These are phyloP conservation scores for Forficula auricularia DNA, from an alignment of 1,140 invertebrate genomes.

Conservation along the genomic window DNA sequence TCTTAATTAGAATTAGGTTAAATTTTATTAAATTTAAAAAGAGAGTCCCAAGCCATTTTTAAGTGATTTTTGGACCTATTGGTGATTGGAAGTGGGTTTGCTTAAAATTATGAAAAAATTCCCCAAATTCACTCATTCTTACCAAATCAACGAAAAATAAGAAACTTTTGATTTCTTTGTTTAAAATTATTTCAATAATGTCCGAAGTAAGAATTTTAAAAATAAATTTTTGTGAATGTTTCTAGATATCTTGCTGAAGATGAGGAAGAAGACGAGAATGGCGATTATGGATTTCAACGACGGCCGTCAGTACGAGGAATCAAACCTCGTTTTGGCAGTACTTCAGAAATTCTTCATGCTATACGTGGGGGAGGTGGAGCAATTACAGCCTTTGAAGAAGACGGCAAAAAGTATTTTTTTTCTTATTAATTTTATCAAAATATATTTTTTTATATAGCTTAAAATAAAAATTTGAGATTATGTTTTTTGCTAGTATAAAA, in stretches of 20 bases:
- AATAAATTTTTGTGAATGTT: no score
- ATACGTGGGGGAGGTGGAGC: slow-evolving; percentile 45
- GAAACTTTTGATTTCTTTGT: neutral
- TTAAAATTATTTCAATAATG: slow-evolving; percentile 3
- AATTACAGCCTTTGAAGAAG: slow-evolving; percentile 37
- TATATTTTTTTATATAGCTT: neutral
- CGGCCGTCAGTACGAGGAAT: slow-evolving; percentile 65
- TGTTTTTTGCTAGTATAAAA: no score
- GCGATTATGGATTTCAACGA: slow-evolving; percentile 77
- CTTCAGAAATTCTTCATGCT: slow-evolving; percentile 54
- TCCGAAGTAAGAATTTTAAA: neutral
- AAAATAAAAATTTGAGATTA: neutral
- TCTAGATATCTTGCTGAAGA: slow-evolving; percentile 23
- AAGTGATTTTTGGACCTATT: no score
- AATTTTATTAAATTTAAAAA: no score
- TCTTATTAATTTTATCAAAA: neutral
- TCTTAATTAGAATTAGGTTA: no score
- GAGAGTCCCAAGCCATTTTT: no score
- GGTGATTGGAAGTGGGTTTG: no score
- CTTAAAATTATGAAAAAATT: no score
- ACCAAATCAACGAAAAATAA: slow-evolving; percentile 10
- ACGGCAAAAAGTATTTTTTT: slow-evolving; percentile 3
- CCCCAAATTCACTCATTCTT: neutral
- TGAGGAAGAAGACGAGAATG: slow-evolving; percentile 60
- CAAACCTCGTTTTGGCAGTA: slow-evolving; percentile 52